phyloP scores from a whole-genome alignment of 1,140 invertebrate species.

The Diorhabda carinulata region DNA sequence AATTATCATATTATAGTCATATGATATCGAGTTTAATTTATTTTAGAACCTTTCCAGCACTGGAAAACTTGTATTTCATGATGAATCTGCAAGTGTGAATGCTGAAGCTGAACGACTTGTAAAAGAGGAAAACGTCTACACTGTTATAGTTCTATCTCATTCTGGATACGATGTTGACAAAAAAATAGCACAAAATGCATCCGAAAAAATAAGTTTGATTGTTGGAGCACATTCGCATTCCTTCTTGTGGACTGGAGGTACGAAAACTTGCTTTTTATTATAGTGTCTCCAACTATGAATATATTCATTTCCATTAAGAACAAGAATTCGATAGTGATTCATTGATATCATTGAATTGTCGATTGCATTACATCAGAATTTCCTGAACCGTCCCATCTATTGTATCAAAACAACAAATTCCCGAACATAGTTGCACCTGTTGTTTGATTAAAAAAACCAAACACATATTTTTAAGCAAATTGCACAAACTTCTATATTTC shows the following conservation, averaged over 20 bases:
- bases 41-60: constrained; percentile 40
- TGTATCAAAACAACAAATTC: too few relatives aligned
- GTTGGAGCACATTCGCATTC: constrained; percentile 85
- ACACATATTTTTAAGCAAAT: too few relatives aligned
- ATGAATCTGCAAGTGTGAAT: constrained; percentile 47
- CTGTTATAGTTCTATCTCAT: constrained; percentile 56
- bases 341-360: too few relatives aligned
- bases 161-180: constrained; percentile 57
- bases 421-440: too few relatives aligned
- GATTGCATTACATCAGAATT: too few relatives aligned
- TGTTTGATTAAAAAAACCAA: too few relatives aligned
- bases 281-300: too few relatives aligned
- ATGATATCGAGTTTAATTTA: neutral
- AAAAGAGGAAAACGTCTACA: constrained; percentile 42
- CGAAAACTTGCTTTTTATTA: neutral
- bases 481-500: too few relatives aligned
- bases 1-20: too few relatives aligned
- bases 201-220: constrained; percentile 69
- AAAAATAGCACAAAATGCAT: constrained; percentile 61
- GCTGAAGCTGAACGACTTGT: constrained; percentile 47
- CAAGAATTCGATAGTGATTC: too few relatives aligned
- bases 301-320: too few relatives aligned
- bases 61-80: constrained; percentile 50
- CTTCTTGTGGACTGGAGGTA: constrained; percentile 43
- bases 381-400: too few relatives aligned